Conservation (phyloP, 1,140 invertebrate species). For the Wasmannia auropunctata region DNA sequence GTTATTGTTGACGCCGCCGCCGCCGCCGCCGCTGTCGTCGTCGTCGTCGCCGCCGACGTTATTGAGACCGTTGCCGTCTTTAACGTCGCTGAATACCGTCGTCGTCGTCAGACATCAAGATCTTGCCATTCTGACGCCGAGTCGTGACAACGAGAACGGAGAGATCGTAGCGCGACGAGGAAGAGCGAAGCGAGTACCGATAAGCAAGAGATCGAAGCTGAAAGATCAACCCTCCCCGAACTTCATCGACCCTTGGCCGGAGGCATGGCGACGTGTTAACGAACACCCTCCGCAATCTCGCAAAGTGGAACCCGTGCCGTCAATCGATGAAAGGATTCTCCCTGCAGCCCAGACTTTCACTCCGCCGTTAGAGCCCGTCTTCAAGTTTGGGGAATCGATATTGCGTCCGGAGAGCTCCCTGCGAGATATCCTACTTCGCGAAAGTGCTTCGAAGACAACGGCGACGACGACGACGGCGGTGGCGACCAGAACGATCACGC, state of each 20-base stretch:
- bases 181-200: slow-evolving; percentile 47
- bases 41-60: neutral
- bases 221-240: slow-evolving; percentile 41
- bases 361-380: slow-evolving; percentile 5
- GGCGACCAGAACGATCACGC: slow-evolving; percentile 48
- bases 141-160: slow-evolving; percentile 6
- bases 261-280: slow-evolving; percentile 1
- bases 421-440: slow-evolving; percentile 22
- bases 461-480: slow-evolving; percentile 47
- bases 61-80: neutral
- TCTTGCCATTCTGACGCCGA: neutral
- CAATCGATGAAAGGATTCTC: slow-evolving; percentile 10
- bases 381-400: slow-evolving; percentile 27
- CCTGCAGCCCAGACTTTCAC: neutral
- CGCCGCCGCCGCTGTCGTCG: neutral
- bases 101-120: slow-evolving; percentile 2
- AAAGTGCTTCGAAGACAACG: slow-evolving; percentile 38
- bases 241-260: neutral
- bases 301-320: neutral
- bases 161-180: neutral
- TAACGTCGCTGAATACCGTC: slow-evolving; percentile 8
- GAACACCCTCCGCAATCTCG: neutral
- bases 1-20: neutral
- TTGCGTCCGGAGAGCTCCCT: slow-evolving; percentile 30
- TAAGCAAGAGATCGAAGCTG: slow-evolving; percentile 15